Conservation (phyloP, 2,888 invertebrate genomes). For the Magallana nippona region DNA sequence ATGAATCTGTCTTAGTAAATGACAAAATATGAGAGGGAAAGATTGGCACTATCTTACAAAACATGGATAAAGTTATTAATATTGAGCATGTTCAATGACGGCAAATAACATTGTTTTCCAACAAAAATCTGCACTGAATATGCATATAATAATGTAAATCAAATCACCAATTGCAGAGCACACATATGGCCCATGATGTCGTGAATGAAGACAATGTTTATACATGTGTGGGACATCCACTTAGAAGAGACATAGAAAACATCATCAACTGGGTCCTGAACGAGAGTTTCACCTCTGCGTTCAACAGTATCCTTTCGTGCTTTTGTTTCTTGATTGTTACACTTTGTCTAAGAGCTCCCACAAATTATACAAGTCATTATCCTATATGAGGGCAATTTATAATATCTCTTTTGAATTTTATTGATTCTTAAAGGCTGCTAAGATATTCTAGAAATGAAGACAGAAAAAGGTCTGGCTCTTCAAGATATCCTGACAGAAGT, state of each 20-base stretch:
- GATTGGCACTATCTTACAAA: no score
- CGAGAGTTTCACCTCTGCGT: slow-evolving; percentile 87
- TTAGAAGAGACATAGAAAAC: slow-evolving; percentile 91
- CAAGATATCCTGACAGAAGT: slow-evolving; percentile 96
- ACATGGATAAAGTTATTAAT: no score
- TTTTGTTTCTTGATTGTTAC: no score
- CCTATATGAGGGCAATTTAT: background rate
- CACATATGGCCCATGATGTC: slow-evolving; percentile 93
- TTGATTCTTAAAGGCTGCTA: slow-evolving; percentile 44
- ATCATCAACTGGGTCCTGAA: slow-evolving; percentile 90
- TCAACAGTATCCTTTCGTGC: slow-evolving; percentile 85
- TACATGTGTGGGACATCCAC: slow-evolving; percentile 97
- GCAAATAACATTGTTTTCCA: no score
- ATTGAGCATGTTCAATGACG: no score
- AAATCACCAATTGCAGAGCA: slow-evolving; percentile 83
- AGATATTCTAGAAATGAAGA: slow-evolving; percentile 87
- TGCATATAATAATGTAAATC: background rate
- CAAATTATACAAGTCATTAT: no score
- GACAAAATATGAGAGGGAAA: no score
- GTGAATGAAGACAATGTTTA: slow-evolving; percentile 96
- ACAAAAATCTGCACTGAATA: no score
- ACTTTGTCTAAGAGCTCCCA: no score
- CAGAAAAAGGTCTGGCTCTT: slow-evolving; percentile 93
- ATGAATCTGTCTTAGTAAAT: no score
- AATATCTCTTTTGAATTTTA: background rate